These are phyloP conservation scores for Laupala kohalensis DNA, from an alignment of 1,140 invertebrate genomes.

Conservation along the genomic window DNA sequence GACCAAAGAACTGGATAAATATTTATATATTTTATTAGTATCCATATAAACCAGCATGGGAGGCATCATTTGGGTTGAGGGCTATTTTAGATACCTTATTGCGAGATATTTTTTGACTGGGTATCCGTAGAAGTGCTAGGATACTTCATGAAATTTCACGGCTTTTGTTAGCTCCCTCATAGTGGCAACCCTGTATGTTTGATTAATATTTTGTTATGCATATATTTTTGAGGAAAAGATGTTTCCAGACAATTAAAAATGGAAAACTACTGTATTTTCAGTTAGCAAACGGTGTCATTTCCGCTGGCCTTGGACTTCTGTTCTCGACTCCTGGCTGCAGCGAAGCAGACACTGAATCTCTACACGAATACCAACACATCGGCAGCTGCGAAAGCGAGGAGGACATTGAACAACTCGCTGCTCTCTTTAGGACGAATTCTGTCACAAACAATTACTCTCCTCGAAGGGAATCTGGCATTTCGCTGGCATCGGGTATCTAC, in stretches of 20 bases:
- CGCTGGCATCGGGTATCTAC: slow-evolving; percentile 37
- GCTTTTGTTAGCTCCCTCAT: no score
- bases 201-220: no score
- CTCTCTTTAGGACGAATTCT: slow-evolving; percentile 5
- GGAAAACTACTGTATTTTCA: not conserved
- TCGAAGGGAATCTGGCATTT: slow-evolving; percentile 32
- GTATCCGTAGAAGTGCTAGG: no score
- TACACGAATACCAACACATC: slow-evolving; percentile 17
- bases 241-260: no score
- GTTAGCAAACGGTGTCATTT: slow-evolving; percentile 20
- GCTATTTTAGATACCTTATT: no score
- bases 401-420: slow-evolving; percentile 13
- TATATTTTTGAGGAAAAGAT: slow-evolving; percentile 10
- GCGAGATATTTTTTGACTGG: no score
- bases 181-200: no score
- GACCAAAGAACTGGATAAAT: no score
- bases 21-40: no score
- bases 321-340: slow-evolving; percentile 29
- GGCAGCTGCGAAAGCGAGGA: slow-evolving; percentile 4
- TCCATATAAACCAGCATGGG: no score
- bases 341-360: slow-evolving; percentile 19
- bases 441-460: slow-evolving; percentile 17
- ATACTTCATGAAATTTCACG: no score
- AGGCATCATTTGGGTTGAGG: no score
- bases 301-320: slow-evolving; percentile 27